phyloP scores from a whole-genome alignment of 2,888 invertebrate genomes.

The Anarsia innoxiella region DNA sequence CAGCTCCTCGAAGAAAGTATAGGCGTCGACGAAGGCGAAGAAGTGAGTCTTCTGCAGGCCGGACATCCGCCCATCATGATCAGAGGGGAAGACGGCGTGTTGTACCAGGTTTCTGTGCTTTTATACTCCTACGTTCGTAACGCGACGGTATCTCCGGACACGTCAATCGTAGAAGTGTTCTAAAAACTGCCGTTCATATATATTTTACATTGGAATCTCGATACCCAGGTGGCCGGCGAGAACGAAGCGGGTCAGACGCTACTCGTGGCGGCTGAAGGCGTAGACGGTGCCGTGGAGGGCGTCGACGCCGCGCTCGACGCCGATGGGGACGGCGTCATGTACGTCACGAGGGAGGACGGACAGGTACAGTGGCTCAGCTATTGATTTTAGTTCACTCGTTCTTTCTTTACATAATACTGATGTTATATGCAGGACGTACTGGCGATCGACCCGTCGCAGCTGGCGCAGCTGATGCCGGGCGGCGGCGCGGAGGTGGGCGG shows the following conservation, averaged over 20 bases:
- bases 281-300: slow-evolving; percentile 78
- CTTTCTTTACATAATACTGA: too few relatives aligned
- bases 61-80: slow-evolving; percentile 82
- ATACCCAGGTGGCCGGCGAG: slow-evolving; percentile 80
- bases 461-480: slow-evolving; percentile 76
- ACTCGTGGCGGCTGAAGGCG: slow-evolving; percentile 79
- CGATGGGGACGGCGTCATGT: slow-evolving; percentile 81
- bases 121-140: too few relatives aligned
- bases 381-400: too few relatives aligned
- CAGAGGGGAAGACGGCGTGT: slow-evolving; percentile 88
- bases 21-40: slow-evolving; percentile 57
- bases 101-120: slow-evolving; percentile 78
- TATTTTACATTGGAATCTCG: background rate
- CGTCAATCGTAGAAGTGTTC: too few relatives aligned
- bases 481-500: slow-evolving; percentile 48
- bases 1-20: slow-evolving; percentile 64
- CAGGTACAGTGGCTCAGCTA: slow-evolving; percentile 54
- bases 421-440: slow-evolving; percentile 67
- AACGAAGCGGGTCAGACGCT: slow-evolving; percentile 86
- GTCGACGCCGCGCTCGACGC: slow-evolving; percentile 77
- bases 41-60: slow-evolving; percentile 48
- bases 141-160: too few relatives aligned
- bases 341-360: slow-evolving; percentile 65
- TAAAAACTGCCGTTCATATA: background rate
- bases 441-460: slow-evolving; percentile 70